Conservation (phyloP, 2,113 vertebrate species). For the Engystomops pustulosus region DNA sequence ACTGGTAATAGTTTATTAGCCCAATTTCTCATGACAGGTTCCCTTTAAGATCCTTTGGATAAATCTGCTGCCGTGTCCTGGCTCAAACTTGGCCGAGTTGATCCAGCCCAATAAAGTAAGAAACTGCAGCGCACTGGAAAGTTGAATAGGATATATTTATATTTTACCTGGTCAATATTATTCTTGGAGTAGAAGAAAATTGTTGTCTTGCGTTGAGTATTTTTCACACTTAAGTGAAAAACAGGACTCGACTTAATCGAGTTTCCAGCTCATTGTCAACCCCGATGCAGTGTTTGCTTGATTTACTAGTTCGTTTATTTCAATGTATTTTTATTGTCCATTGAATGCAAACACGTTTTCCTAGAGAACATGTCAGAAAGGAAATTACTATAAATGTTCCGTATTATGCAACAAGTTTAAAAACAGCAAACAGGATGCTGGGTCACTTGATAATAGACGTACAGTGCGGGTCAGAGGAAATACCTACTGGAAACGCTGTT, state of each 20-base stretch:
- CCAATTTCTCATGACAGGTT: too few species aligned
- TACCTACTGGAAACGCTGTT: conserved; percentile 48
- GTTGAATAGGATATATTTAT: not conserved
- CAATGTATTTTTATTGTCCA: conserved; percentile 38
- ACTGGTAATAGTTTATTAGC: too few species aligned
- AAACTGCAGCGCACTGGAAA: not conserved
- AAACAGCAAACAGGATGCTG: conserved; percentile 56
- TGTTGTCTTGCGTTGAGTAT: not conserved
- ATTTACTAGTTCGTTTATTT: conserved; percentile 48
- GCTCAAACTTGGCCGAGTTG: too few species aligned
- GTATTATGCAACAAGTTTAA: conserved; percentile 49
- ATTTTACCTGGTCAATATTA: conserved; percentile 6
- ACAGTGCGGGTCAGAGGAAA: conserved; percentile 51
- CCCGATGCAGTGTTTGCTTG: conserved; percentile 39
- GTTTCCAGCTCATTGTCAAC: conserved; percentile 30
- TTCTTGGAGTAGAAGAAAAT: not conserved
- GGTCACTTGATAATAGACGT: conserved; percentile 49
- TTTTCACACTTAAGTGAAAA: conserved; percentile 38
- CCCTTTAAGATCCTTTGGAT: too few species aligned
- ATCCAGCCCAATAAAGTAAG: too few species aligned
- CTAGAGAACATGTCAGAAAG: conserved; percentile 47
- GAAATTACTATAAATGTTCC: conserved; percentile 48
- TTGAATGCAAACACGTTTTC: conserved; percentile 43
- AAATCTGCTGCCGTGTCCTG: too few species aligned
- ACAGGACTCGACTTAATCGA: conserved; percentile 21